Evolutionary conservation across 2,797 vertebrate species (phyloP).

Genomic region (Petrocephalus sullivani): DNA sequence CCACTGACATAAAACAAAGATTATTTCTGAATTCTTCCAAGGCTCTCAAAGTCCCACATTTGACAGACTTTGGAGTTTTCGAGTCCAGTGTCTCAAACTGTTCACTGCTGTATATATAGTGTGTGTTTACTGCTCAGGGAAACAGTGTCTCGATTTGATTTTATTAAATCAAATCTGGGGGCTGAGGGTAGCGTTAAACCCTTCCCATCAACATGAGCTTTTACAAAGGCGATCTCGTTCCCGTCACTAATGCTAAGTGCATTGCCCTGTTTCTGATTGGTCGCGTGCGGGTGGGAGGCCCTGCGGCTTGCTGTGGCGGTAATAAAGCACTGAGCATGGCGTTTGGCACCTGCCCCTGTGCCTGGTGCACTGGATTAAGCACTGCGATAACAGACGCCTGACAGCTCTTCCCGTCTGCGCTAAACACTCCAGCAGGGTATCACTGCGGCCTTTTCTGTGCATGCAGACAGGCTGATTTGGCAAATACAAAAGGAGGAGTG

Average conservation of each 20-base stretch:
- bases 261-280: background rate
- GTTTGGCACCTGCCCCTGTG: background rate
- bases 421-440: background rate
- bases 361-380: slow-evolving; percentile 2
- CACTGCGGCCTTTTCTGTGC: background rate
- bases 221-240: background rate
- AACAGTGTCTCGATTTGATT: background rate
- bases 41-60: background rate
- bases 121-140: background rate
- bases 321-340: background rate
- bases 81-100: background rate
- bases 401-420: background rate
- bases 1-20: background rate
- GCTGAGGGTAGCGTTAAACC: background rate
- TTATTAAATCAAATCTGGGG: background rate
- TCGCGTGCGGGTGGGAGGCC: background rate
- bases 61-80: background rate
- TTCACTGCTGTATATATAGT: background rate
- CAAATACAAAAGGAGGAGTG: background rate
- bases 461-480: background rate
- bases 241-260: background rate
- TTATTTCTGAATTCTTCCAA: background rate
- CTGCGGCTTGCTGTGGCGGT: background rate
- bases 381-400: background rate
- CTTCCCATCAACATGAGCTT: background rate